phyloP scores from a whole-genome alignment of 2,888 invertebrate genomes.

The Archips crataeganus region DNA sequence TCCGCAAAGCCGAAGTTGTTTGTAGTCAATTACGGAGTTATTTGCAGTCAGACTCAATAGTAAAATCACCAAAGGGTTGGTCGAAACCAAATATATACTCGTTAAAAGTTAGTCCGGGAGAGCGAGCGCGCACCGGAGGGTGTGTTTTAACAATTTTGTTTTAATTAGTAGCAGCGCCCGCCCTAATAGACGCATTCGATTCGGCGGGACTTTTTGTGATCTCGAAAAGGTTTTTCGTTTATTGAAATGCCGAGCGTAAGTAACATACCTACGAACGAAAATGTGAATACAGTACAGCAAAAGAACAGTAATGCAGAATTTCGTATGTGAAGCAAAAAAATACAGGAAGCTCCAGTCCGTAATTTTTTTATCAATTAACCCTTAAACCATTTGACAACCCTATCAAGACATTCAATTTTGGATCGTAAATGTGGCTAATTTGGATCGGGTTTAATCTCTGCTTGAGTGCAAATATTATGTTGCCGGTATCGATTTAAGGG shows the following conservation, averaged over 20 bases:
- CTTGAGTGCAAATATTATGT: too few species aligned
- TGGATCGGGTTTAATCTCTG: too few species aligned
- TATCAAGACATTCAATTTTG: too few species aligned
- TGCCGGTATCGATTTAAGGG: too few species aligned
- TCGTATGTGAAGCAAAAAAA: neutral
- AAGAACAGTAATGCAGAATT: neutral
- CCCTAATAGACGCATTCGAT: conserved; percentile 75
- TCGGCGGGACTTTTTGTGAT: conserved; percentile 62
- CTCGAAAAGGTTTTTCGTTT: conserved; percentile 40
- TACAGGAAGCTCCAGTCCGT: neutral
- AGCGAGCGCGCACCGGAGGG: conserved; percentile 61
- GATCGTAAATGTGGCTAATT: too few species aligned
- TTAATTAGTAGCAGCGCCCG: conserved; percentile 81
- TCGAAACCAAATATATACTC: conserved; percentile 85
- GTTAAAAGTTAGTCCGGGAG: conserved; percentile 82
- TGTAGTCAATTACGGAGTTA: conserved; percentile 84
- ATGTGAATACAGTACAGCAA: neutral
- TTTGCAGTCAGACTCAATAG: conserved; percentile 83
- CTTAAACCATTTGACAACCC: too few species aligned
- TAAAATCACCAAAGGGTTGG: conserved; percentile 84
- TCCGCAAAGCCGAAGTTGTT: conserved; percentile 76
- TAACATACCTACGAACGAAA: conserved; percentile 2
- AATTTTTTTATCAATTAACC: neutral
- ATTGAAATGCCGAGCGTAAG: conserved; percentile 13
- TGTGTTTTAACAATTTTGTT: conserved; percentile 84